Evolutionary conservation across 2,797 vertebrate species (phyloP).

Genomic region (Linurgus olivaceus): DNA sequence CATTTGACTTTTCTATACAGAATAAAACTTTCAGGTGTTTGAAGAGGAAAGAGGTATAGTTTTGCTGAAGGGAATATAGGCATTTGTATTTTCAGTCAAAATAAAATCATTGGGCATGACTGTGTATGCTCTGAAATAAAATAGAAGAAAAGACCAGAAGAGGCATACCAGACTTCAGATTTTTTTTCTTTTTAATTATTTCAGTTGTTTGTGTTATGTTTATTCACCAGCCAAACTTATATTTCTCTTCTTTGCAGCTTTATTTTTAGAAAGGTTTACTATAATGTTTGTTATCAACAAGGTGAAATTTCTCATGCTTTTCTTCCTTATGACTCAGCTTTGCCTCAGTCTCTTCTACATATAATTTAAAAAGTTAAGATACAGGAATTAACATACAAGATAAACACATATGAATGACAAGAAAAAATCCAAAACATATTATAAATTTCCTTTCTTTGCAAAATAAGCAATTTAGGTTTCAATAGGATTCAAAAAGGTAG

Average conservation of each 20-base stretch:
- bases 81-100: background rate
- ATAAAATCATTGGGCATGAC: background rate
- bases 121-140: background rate
- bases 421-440: background rate
- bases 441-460: background rate
- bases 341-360: background rate
- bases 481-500: background rate
- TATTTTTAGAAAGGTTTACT: background rate
- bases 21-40: background rate
- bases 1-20: background rate
- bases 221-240: background rate
- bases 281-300: background rate
- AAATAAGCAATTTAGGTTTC: background rate
- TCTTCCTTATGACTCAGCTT: background rate
- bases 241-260: background rate
- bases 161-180: background rate
- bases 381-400: background rate
- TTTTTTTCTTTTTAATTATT: background rate
- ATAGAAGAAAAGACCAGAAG: background rate
- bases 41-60: background rate
- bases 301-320: background rate
- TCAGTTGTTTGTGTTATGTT: background rate
- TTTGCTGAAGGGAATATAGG: background rate
- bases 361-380: background rate
- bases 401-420: background rate